These are phyloP conservation scores for Dioctria rufipes DNA, from an alignment of 2,888 invertebrate species.

Conservation along the genomic window DNA sequence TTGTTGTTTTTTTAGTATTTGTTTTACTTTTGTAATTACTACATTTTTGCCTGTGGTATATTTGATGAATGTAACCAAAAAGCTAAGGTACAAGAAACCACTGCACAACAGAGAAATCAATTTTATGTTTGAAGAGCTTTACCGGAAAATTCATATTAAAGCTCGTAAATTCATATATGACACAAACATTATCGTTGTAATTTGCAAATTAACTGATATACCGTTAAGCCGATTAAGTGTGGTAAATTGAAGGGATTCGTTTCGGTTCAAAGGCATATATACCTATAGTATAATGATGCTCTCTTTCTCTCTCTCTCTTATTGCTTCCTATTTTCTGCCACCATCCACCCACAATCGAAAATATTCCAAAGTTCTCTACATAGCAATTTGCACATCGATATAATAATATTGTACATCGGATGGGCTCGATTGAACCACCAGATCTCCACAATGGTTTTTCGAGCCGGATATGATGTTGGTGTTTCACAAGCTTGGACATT, in stretches of 20 bases:
- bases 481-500: constrained; percentile 51
- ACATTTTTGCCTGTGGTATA: no score
- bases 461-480: constrained; percentile 26
- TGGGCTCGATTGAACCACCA: constrained; percentile 1
- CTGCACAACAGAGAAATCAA: constrained; percentile 25
- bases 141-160: constrained; percentile 35
- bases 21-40: no score
- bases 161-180: constrained; percentile 47
- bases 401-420: not conserved
- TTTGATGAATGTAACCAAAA: no score
- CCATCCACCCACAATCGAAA: not conserved
- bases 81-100: not conserved
- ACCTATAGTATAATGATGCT: not conserved
- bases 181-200: constrained; percentile 56
- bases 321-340: not conserved
- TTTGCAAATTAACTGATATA: constrained; percentile 57
- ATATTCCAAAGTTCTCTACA: not conserved
- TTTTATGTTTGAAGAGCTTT: constrained; percentile 4
- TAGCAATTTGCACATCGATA: not conserved
- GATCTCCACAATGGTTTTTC: constrained; percentile 11
- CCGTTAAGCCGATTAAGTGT: constrained; percentile 53
- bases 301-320: not conserved
- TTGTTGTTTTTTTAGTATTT: no score
- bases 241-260: constrained; percentile 45
- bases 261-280: constrained; percentile 3